Evolutionary conservation across 2,797 vertebrate species (phyloP).

Genomic region (Micropoecilia bifurca): DNA sequence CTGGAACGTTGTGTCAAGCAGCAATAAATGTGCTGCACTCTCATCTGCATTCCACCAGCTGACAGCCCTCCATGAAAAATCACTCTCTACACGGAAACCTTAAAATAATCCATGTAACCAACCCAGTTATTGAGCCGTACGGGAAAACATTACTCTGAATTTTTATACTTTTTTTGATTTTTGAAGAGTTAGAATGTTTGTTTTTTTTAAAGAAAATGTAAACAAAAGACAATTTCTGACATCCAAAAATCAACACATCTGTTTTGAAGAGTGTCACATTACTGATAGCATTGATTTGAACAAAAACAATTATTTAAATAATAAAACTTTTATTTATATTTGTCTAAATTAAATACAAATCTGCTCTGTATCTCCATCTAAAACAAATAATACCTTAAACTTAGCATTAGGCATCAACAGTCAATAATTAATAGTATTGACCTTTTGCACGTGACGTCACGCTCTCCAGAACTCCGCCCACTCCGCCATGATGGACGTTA

Average conservation of each 20-base stretch:
- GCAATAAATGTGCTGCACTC: neutral
- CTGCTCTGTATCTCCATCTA: neutral
- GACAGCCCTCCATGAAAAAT: neutral
- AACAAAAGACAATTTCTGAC: neutral
- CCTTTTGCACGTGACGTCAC: no score
- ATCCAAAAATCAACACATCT: neutral
- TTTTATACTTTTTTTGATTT: neutral
- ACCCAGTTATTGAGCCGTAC: neutral
- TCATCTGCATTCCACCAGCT: neutral
- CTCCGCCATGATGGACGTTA: no score
- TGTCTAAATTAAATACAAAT: neutral
- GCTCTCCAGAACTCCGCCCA: no score
- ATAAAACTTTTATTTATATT: neutral
- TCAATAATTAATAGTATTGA: no score
- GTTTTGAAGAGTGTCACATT: neutral
- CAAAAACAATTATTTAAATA: neutral
- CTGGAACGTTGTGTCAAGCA: neutral
- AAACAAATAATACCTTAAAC: neutral
- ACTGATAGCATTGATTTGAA: neutral
- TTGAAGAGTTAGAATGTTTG: no score
- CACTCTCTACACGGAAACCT: neutral
- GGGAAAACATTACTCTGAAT: neutral
- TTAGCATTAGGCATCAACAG: neutral
- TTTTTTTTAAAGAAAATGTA: neutral
- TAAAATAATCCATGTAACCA: neutral